phyloP scores from a whole-genome alignment of 2,797 vertebrate species.

The Sebastolobus alascanus region DNA sequence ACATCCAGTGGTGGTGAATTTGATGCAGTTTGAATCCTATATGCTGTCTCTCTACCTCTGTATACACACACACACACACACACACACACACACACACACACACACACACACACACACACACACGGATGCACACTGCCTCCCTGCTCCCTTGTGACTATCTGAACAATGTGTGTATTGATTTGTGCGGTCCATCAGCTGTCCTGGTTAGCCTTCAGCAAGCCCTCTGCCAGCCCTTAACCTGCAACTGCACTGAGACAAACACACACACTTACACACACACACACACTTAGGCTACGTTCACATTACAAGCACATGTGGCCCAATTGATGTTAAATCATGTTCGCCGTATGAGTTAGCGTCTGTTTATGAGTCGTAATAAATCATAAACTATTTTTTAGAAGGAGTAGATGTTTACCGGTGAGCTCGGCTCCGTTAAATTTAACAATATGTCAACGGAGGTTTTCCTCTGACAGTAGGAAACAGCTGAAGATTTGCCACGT shows the following conservation, averaged over 20 bases:
- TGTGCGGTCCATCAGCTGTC: conserved; percentile 54
- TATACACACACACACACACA: neutral
- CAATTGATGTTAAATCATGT: too few species aligned
- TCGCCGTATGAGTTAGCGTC: too few species aligned
- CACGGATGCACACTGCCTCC: conserved; percentile 25
- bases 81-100: conserved; percentile 4
- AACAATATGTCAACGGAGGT: too few species aligned
- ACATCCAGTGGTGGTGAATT: neutral
- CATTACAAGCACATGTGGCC: too few species aligned
- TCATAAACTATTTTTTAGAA: too few species aligned
- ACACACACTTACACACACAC: conserved; percentile 1
- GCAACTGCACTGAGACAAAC: conserved; percentile 8
- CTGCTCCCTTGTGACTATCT: conserved; percentile 57
- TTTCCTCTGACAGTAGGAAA: too few species aligned
- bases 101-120: conserved; percentile 15
- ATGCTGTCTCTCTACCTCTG: neutral
- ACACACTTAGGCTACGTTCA: too few species aligned
- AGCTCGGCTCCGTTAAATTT: too few species aligned
- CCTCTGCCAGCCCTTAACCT: conserved; percentile 36
- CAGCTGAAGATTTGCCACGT: too few species aligned
- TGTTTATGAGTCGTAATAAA: too few species aligned
- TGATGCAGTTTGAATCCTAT: conserved; percentile 15
- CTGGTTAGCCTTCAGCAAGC: conserved; percentile 51
- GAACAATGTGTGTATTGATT: conserved; percentile 72
- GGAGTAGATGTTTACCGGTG: too few species aligned